These are phyloP conservation scores for Drusus annulatus DNA, from an alignment of 1,140 invertebrate genomes.

Conservation along the genomic window DNA sequence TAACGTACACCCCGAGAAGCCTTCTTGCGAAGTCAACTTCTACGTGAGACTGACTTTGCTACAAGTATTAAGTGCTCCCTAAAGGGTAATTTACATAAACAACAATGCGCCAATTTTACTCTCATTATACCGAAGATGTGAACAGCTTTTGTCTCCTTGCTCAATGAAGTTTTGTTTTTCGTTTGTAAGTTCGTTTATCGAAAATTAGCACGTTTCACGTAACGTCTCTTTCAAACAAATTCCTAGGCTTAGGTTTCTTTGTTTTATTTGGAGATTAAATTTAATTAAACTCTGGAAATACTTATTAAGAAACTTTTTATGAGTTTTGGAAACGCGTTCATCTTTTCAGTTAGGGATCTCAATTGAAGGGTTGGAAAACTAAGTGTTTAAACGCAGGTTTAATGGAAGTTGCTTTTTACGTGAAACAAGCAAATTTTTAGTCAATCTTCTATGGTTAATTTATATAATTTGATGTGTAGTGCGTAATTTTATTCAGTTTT, in stretches of 20 bases:
- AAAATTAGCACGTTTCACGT: slow-evolving; percentile 27
- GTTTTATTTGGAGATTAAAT: background rate
- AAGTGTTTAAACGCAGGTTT: no score
- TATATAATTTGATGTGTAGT: no score
- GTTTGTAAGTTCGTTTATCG: slow-evolving; percentile 43
- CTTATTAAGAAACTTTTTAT: no score
- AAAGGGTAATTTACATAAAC: slow-evolving; percentile 57
- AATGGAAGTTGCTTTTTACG: no score
- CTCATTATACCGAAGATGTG: slow-evolving; percentile 55
- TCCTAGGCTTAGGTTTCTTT: no score
- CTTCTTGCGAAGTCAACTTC: slow-evolving; percentile 22
- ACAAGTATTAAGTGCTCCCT: slow-evolving; percentile 58
- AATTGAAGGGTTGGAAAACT: no score
- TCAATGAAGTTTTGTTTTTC: slow-evolving; percentile 45
- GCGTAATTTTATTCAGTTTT: no score
- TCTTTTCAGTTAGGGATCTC: no score
- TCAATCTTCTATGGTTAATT: no score
- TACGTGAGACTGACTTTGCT: slow-evolving; percentile 39
- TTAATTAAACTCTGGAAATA: background rate
- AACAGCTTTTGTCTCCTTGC: slow-evolving; percentile 50
- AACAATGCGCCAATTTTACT: slow-evolving; percentile 59
- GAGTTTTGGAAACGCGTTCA: no score
- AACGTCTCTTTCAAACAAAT: background rate
- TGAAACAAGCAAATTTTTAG: no score
- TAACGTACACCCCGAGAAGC: background rate